Evolutionary conservation across 2,888 invertebrate species (phyloP).

Genomic region (Lathronympha strigana): DNA sequence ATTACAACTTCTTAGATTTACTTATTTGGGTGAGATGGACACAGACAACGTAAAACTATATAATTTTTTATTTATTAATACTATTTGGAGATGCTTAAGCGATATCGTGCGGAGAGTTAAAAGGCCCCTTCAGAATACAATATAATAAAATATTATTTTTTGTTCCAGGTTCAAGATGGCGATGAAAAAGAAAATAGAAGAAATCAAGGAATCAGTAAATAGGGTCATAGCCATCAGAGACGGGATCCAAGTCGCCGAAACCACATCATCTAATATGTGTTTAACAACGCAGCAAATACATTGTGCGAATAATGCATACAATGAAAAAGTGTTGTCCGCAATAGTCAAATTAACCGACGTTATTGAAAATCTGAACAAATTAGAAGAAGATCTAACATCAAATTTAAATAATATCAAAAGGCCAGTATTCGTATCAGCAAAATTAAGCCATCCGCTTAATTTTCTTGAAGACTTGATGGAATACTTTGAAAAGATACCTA

Average conservation of each 20-base stretch:
- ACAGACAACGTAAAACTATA: too few species aligned
- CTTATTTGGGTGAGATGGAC: too few species aligned
- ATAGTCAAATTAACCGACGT: not conserved
- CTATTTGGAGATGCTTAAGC: too few species aligned
- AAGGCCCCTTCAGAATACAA: too few species aligned
- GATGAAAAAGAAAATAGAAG: not conserved
- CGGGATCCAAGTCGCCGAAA: not conserved
- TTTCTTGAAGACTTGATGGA: constrained; percentile 14
- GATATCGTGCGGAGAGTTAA: too few species aligned
- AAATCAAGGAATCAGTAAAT: not conserved
- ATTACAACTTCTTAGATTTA: too few species aligned
- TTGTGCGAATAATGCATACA: not conserved
- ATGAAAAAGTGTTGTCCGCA: not conserved
- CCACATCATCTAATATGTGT: too few species aligned
- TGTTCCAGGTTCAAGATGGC: not conserved
- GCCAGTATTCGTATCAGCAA: not conserved
- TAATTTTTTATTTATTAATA: too few species aligned
- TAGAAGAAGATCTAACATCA: not conserved
- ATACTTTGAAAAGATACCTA: not conserved
- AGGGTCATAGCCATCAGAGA: not conserved
- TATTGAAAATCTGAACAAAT: not conserved
- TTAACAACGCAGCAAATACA: not conserved
- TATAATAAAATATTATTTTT: too few species aligned
- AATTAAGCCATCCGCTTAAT: constrained; percentile 6
- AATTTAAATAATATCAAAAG: not conserved